Evolutionary conservation across 2,113 vertebrate species (phyloP).

Genomic region (Sebastes fasciatus): DNA sequence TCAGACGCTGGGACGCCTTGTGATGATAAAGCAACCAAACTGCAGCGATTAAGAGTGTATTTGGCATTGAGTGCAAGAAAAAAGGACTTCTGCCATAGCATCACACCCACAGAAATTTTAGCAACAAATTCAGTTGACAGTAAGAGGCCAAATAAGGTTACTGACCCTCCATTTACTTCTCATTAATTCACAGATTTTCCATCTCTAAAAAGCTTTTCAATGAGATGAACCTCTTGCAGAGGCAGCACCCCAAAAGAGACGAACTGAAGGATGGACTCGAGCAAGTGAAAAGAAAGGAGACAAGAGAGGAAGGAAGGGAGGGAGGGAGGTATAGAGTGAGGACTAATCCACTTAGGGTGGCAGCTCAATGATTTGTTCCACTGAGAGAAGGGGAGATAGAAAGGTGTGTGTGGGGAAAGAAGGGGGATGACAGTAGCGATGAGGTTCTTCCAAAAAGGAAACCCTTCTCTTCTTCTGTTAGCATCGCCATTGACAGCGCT

Average conservation of each 20-base stretch:
- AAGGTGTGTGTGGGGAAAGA: constrained; percentile 11
- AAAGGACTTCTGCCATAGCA: not conserved
- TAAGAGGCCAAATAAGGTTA: constrained; percentile 5
- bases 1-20: not conserved
- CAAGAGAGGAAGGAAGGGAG: constrained; percentile 22
- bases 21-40: constrained; percentile 11
- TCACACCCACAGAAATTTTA: not conserved
- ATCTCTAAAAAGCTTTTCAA: constrained; percentile 25
- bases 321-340: constrained; percentile 29
- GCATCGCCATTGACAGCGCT: not conserved
- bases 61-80: constrained; percentile 7
- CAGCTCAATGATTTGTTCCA: constrained; percentile 77
- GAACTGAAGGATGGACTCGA: constrained; percentile 49
- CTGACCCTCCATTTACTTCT: constrained; percentile 37
- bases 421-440: constrained; percentile 12
- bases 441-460: constrained; percentile 18
- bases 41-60: constrained; percentile 7
- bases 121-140: not conserved
- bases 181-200: constrained; percentile 20
- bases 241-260: constrained; percentile 12
- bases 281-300: constrained; percentile 47
- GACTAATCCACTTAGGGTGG: constrained; percentile 74
- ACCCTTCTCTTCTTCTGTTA: not conserved
- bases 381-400: constrained; percentile 42
- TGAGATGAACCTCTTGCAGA: constrained; percentile 29